Conservation (phyloP, 2,888 invertebrate species). For the Brachynemurus nebulosus region DNA sequence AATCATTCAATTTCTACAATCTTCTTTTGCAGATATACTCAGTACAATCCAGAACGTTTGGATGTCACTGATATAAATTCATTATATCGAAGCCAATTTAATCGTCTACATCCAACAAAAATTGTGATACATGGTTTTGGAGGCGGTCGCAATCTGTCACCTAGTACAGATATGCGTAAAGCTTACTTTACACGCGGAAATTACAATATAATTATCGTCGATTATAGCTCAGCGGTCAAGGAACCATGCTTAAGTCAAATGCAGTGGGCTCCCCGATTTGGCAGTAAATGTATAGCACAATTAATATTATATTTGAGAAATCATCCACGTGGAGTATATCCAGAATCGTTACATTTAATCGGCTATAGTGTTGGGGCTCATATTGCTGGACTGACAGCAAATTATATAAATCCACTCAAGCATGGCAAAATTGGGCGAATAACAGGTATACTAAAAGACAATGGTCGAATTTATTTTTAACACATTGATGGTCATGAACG, state of each 20-base stretch:
- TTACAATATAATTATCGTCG: slow-evolving; percentile 79
- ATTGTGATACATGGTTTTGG: slow-evolving; percentile 86
- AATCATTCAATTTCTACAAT: neutral
- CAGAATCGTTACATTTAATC: slow-evolving; percentile 63
- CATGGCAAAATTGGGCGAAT: slow-evolving; percentile 72
- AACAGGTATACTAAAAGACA: slow-evolving; percentile 47
- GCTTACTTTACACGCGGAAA: slow-evolving; percentile 69
- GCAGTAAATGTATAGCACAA: slow-evolving; percentile 63
- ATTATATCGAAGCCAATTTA: slow-evolving; percentile 60
- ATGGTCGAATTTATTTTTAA: too few relatives aligned
- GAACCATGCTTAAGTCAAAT: slow-evolving; percentile 73
- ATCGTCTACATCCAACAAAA: slow-evolving; percentile 66
- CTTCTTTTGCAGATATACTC: slow-evolving; percentile 45
- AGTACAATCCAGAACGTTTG: slow-evolving; percentile 55
- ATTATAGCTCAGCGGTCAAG: slow-evolving; percentile 63
- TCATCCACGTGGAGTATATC: slow-evolving; percentile 61
- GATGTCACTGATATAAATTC: slow-evolving; percentile 57
- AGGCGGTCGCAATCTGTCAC: slow-evolving; percentile 65
- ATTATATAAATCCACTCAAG: slow-evolving; percentile 56
- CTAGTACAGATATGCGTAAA: slow-evolving; percentile 71
- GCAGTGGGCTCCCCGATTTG: slow-evolving; percentile 50
- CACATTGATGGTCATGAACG: neutral
- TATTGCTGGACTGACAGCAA: slow-evolving; percentile 70
- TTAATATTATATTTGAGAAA: slow-evolving; percentile 61
- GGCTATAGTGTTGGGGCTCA: slow-evolving; percentile 83